These are phyloP conservation scores for Pseudoatta argentina DNA, from an alignment of 1,140 invertebrate genomes.

Conservation along the genomic window DNA sequence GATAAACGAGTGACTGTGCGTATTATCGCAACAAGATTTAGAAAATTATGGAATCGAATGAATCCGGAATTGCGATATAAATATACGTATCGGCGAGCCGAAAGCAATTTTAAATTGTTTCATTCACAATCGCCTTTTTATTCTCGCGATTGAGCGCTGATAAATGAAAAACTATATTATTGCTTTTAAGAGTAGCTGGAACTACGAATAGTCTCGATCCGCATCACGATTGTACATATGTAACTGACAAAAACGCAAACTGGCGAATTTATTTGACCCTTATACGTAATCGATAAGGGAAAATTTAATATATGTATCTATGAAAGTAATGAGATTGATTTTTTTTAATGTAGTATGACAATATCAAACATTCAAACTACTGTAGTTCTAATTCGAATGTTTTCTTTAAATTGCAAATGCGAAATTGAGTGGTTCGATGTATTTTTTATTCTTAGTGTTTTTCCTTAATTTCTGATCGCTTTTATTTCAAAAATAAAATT, in stretches of 20 bases:
- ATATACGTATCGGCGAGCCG: not conserved
- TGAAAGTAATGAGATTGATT: conserved; percentile 7
- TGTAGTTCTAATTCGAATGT: not conserved
- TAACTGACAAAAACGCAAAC: conserved; percentile 75
- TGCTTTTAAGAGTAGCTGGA: conserved; percentile 64
- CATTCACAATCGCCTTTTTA: conserved; percentile 13
- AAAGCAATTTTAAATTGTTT: not conserved
- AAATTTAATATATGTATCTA: conserved; percentile 19
- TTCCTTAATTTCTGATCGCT: not conserved
- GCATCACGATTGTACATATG: conserved; percentile 80
- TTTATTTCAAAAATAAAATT: not conserved
- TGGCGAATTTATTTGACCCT: conserved; percentile 13
- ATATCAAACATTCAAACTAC: not conserved
- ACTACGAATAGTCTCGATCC: conserved; percentile 45
- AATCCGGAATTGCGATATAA: conserved; percentile 3
- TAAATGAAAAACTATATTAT: conserved; percentile 50
- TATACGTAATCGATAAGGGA: not conserved
- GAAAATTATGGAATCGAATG: conserved; percentile 15
- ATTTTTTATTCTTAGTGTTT: not conserved
- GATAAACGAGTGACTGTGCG: conserved; percentile 28
- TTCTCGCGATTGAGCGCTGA: conserved; percentile 19
- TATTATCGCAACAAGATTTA: not conserved
- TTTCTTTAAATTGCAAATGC: not conserved
- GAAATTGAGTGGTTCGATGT: not conserved
- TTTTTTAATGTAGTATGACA: conserved; percentile 3